Conservation (phyloP, 2,113 vertebrate species). For the Gobius niger region DNA sequence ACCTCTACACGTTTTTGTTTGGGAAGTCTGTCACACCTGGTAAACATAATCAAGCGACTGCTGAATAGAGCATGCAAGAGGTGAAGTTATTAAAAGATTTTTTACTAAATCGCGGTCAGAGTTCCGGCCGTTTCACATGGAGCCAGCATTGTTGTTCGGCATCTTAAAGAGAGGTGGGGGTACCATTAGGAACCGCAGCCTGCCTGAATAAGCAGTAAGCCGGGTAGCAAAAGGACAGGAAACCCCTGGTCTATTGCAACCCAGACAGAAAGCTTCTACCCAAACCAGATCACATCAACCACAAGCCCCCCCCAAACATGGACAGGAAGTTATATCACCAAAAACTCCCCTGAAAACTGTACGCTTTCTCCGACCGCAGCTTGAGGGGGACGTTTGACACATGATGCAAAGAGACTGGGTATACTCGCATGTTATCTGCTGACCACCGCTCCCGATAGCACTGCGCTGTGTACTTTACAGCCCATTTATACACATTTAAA, state of each 20-base stretch:
- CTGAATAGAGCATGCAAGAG: background rate
- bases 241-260: conserved; percentile 58
- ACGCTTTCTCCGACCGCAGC: conserved; percentile 43
- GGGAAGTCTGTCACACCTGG: background rate
- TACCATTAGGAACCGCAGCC: conserved; percentile 35
- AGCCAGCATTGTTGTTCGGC: conserved; percentile 34
- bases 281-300: conserved; percentile 71
- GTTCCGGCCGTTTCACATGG: conserved; percentile 30
- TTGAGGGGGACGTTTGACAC: conserved; percentile 41
- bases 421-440: conserved; percentile 23
- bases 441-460: conserved; percentile 6
- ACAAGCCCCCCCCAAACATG: conserved; percentile 63
- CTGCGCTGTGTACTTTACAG: conserved; percentile 6
- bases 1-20: background rate
- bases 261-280: conserved; percentile 68
- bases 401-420: conserved; percentile 24
- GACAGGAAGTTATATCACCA: conserved; percentile 68
- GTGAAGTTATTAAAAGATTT: conserved; percentile 9
- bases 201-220: conserved; percentile 45
- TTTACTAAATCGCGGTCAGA: conserved; percentile 20
- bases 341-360: conserved; percentile 42
- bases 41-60: conserved; percentile 3
- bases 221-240: conserved; percentile 48
- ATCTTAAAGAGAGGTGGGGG: conserved; percentile 15
- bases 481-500: conserved; percentile 8